Conservation (phyloP, 1,140 invertebrate species). For the Trichomalopsis sarcophagae region DNA sequence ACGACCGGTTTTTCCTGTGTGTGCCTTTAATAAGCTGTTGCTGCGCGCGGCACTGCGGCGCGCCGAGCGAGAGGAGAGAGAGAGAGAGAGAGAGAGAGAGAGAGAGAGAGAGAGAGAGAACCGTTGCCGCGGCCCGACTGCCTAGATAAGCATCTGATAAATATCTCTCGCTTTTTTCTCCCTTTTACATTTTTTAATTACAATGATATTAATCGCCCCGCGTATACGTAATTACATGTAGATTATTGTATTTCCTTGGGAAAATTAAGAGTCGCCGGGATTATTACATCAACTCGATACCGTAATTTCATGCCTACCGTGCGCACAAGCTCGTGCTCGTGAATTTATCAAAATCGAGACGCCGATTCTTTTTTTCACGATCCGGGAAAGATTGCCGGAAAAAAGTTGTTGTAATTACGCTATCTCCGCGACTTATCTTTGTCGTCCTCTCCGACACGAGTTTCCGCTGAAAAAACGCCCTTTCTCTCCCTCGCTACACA, state of each 20-base stretch:
- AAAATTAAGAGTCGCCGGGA: slow-evolving; percentile 24
- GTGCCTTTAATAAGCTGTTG: slow-evolving; percentile 45
- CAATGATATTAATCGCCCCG: slow-evolving; percentile 47
- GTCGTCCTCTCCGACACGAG: background rate
- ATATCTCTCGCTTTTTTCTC: slow-evolving; percentile 28
- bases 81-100: too few species aligned
- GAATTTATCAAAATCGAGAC: too few species aligned
- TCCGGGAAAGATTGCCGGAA: background rate
- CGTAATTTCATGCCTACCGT: background rate
- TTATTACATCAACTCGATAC: background rate
- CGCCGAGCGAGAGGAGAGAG: background rate
- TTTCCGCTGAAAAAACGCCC: slow-evolving; percentile 1
- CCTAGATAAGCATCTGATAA: slow-evolving; percentile 47
- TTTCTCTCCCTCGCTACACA: background rate
- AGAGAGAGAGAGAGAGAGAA: background rate
- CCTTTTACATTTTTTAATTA: slow-evolving; percentile 48
- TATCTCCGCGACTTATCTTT: slow-evolving; percentile 36
- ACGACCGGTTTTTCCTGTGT: slow-evolving; percentile 48
- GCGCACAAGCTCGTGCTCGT: too few species aligned
- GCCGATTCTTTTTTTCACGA: too few species aligned
- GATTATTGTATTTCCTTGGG: slow-evolving; percentile 45
- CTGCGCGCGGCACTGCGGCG: background rate
- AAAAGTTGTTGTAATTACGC: slow-evolving; percentile 41
- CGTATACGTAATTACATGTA: slow-evolving; percentile 40
- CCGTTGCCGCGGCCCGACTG: slow-evolving; percentile 15